Evolutionary conservation across 2,888 invertebrate genomes (phyloP).

Genomic region (Lochmaea crataegi): DNA sequence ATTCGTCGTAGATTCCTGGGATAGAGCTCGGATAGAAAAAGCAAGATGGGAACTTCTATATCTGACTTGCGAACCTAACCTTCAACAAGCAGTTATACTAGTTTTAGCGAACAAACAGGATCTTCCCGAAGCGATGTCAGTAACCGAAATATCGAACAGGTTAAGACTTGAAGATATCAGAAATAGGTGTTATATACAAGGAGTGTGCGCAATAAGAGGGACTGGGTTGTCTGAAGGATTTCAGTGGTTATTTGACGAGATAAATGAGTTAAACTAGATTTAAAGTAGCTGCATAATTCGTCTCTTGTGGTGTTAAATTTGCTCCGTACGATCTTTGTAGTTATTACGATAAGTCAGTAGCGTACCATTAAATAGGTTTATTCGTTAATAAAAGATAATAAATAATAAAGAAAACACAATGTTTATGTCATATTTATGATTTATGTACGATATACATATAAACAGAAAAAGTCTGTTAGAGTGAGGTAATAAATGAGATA

Average conservation of each 20-base stretch:
- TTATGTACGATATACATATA: no score
- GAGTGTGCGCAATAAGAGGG: slow-evolving; percentile 48
- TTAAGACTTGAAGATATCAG: slow-evolving; percentile 85
- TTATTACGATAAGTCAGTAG: no score
- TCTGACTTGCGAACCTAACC: slow-evolving; percentile 92
- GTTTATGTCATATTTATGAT: no score
- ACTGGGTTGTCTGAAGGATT: slow-evolving; percentile 50
- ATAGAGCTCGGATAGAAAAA: slow-evolving; percentile 90
- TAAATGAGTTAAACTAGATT: slow-evolving; percentile 17
- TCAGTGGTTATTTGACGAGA: slow-evolving; percentile 51
- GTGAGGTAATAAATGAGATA: no score
- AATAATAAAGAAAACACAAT: no score
- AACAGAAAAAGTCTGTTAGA: no score
- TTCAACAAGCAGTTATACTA: slow-evolving; percentile 88
- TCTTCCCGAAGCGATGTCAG: slow-evolving; percentile 91
- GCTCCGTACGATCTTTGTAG: no score
- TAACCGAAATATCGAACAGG: slow-evolving; percentile 91
- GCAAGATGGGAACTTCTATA: slow-evolving; percentile 87
- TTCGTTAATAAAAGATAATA: no score
- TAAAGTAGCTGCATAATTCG: not conserved
- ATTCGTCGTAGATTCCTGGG: slow-evolving; percentile 96
- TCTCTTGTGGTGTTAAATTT: no score
- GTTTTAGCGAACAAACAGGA: slow-evolving; percentile 98
- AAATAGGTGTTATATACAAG: slow-evolving; percentile 68
- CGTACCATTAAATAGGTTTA: no score